Conservation (phyloP, 2,888 invertebrate species). For the Melieria crassipennis region DNA sequence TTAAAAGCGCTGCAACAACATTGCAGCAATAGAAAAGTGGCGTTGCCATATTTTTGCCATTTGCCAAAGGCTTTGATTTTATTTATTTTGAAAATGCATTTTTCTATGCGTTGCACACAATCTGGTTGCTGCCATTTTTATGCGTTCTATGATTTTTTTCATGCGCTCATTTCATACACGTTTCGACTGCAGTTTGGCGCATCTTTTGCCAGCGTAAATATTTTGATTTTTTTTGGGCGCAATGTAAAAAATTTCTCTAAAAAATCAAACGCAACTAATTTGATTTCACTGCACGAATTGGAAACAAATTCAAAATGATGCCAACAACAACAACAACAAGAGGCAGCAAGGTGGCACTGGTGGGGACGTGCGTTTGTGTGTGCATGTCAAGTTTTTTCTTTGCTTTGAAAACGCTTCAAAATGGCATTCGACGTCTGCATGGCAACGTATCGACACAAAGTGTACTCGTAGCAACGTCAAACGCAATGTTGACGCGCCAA, state of each 20-base stretch:
- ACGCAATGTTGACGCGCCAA: background rate
- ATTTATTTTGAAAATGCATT: too few relatives aligned
- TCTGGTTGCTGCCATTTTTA: too few relatives aligned
- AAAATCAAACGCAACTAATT: conserved; percentile 43
- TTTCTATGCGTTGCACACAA: too few relatives aligned
- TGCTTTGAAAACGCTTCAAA: conserved; percentile 8
- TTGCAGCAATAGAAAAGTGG: background rate
- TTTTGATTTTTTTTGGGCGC: background rate
- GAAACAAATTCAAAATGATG: conserved; percentile 48
- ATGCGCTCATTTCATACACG: background rate
- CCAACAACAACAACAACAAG: conserved; percentile 32
- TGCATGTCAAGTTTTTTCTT: background rate
- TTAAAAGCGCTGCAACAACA: background rate
- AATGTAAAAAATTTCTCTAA: conserved; percentile 9
- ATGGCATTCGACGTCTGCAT: background rate
- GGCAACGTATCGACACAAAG: background rate
- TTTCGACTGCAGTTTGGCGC: background rate
- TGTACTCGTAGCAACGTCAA: background rate
- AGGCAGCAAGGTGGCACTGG: conserved; percentile 10
- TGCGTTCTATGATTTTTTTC: background rate
- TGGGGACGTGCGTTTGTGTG: background rate
- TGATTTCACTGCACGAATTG: conserved; percentile 43
- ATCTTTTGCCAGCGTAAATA: background rate
- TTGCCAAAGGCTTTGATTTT: too few relatives aligned
- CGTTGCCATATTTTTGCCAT: conserved; percentile 14